Evolutionary conservation across 2,797 vertebrate genomes (phyloP), one percentile per base, ranked within the genome.

Genomic region (Hybognathus amarus): DNA sequence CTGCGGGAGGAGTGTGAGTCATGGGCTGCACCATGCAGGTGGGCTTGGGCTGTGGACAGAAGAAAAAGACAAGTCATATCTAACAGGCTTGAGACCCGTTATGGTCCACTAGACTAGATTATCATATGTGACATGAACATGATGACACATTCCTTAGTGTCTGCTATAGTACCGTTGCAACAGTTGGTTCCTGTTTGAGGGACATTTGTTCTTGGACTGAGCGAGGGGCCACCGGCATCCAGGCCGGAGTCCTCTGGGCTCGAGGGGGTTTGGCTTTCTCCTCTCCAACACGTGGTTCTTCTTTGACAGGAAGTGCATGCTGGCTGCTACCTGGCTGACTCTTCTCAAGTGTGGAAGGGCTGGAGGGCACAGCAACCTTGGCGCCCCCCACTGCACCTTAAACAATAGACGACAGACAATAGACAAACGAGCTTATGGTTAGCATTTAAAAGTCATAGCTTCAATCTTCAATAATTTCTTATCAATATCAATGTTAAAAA

Each of bases 311-410:
- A 77, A 98, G 90, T 52, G 95, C 91, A 90, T 97, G 98, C 87
- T 98, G 96, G 86, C 97, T 96, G 92, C 96, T 96, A 88, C 97
- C 97, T 0, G 97, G 96, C 88, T 96, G 96, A 82, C 94, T 94
- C 87, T 97, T 96, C 77, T 99, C 97, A 89, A 98, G 93, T 86
- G 97, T 96, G 74, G 96, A 94, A 89, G 97, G 97, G 88, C 96
- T 95, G 91, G 97, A 97, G 91, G 97, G 94, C 94, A 99, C 95
- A 87, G 97, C 98, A 38, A 99, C 98, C 92, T 99, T 99, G 90
- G 98, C 98, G 90, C 98, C 98, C 95, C 98, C 97, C 98, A 99
- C 98, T 99, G 98, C 98, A 99, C 98, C 98, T 99, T 99, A 96
- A 98, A 98, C 95, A 98, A 95, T 96, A 61, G 59, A 61, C 59